Percentiles rank a stretch among this genome's conserved stretches.
Evolutionary conservation across 1,140 invertebrate genomes (phyloP).

Genomic region (Eumaeus atala): DNA sequence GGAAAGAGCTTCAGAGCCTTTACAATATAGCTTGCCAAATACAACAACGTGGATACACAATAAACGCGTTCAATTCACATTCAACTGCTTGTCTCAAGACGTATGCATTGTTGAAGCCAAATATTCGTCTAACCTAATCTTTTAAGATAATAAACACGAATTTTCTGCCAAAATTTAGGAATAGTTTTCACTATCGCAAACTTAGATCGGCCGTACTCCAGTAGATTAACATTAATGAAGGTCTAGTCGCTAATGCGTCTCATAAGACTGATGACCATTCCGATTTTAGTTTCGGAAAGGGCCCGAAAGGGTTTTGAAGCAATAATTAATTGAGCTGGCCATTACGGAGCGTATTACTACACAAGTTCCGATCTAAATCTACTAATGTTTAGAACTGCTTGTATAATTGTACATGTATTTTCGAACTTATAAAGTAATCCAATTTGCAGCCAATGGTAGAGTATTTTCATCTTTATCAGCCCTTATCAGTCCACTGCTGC

Average conservation of each 20-base stretch:
- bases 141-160: slow-evolving; percentile 16
- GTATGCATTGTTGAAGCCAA: slow-evolving; percentile 14
- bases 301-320: slow-evolving; percentile 59
- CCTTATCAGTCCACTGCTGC: no score
- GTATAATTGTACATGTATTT: background rate
- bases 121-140: slow-evolving; percentile 18
- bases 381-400: slow-evolving; percentile 5
- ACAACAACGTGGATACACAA: slow-evolving; percentile 12
- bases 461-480: no score
- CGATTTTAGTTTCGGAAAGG: slow-evolving; percentile 41
- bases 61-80: slow-evolving; percentile 18
- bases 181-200: slow-evolving; percentile 7
- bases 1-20: background rate
- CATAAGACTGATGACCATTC: slow-evolving; percentile 56
- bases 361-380: slow-evolving; percentile 16
- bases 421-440: no score
- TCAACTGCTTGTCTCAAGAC: slow-evolving; percentile 13
- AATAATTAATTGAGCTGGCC: slow-evolving; percentile 58
- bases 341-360: slow-evolving; percentile 28
- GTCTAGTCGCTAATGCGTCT: slow-evolving; percentile 38
- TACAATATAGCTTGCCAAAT: slow-evolving; percentile 5
- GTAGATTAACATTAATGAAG: slow-evolving; percentile 48
- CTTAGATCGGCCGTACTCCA: slow-evolving; percentile 12
- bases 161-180: slow-evolving; percentile 12
- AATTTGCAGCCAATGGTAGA: no score